Percentiles rank a stretch among this genome's conserved stretches.
Conservation (phyloP, 2,888 invertebrate species). For the Boloria euphrosyne region DNA sequence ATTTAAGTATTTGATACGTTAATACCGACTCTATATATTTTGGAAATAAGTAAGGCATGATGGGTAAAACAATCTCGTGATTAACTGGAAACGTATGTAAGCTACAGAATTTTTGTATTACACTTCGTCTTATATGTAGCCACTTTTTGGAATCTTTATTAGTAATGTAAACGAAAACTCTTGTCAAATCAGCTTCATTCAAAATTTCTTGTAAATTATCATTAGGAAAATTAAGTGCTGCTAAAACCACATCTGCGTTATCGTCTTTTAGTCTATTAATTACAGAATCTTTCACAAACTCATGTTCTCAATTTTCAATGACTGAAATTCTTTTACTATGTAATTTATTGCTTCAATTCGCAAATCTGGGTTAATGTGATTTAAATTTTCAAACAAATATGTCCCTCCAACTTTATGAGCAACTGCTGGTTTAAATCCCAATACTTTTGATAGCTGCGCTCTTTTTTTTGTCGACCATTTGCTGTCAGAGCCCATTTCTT, state of each 20-base stretch:
- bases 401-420: conserved; percentile 76
- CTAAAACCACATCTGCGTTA: conserved; percentile 82
- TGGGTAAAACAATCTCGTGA: conserved; percentile 80
- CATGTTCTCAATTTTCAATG: conserved; percentile 77
- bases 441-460: conserved; percentile 66
- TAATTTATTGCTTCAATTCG: conserved; percentile 86
- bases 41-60: conserved; percentile 85
- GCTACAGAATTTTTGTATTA: conserved; percentile 75
- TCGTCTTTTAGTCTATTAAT: conserved; percentile 86
- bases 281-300: conserved; percentile 85
- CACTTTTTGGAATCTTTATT: conserved; percentile 66
- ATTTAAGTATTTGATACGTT: conserved; percentile 62
- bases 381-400: conserved; percentile 86
- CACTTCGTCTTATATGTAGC: conserved; percentile 63
- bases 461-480: conserved; percentile 54
- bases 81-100: conserved; percentile 72
- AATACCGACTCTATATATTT: conserved; percentile 57
- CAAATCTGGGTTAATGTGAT: conserved; percentile 86
- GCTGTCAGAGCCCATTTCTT: conserved; percentile 70
- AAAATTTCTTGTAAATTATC: conserved; percentile 66
- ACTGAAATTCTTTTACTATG: conserved; percentile 79
- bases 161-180: conserved; percentile 77
- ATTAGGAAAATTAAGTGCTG: conserved; percentile 75
- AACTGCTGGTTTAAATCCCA: conserved; percentile 81
- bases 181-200: conserved; percentile 68